Evolutionary conservation across 2,113 vertebrate species (phyloP), one percentile per base, ranked within the genome.

Genomic region (Burhinus bistriatus): DNA sequence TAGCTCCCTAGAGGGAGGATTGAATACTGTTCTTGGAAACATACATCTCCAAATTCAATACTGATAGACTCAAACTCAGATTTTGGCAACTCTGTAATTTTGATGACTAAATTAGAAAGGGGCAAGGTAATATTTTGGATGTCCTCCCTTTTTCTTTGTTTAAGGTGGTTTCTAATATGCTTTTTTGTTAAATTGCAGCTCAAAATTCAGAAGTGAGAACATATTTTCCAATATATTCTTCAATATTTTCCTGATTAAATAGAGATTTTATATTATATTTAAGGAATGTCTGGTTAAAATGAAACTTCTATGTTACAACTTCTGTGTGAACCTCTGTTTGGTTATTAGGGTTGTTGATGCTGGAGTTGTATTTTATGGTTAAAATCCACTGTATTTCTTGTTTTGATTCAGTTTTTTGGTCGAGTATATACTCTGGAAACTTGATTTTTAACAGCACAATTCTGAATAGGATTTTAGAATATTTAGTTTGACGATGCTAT

Each of bases 311-410:
- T 54, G 4, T 17, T 72, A 5, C 1, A 6, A 6, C 7, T 45
- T 59, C 32, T 19, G 1, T 29, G 15, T 71, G 40, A 75, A 66
- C 4, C 5, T 78, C 15, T n/a, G 6, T 44, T 55, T 71, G 8
- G 4, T 45, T 78, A 42, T 34, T 70, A 32, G 27, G 2, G 12
- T 57, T 85, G 4, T 76, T 66, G 36, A 44, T 44, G 15, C 1
- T 52, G 22, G 59, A 75, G 5, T 38, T 66, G 11, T 40, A 16
- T 51, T 54, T 84, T 55, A 34, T n/a, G 11, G 13, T 69, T 49
- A 47, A 75, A 30, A 36, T 8, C 4, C 3, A 61, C 5, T 0
- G 0, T 29, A 65, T 73, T 73, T 87, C 22, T 70, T 88, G 22
- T 16, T 85, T 75, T 21, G 4, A 27, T 82, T 73, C 78, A 65